Conservation (phyloP, 2,888 invertebrate species). For the Phengaris alcon region DNA sequence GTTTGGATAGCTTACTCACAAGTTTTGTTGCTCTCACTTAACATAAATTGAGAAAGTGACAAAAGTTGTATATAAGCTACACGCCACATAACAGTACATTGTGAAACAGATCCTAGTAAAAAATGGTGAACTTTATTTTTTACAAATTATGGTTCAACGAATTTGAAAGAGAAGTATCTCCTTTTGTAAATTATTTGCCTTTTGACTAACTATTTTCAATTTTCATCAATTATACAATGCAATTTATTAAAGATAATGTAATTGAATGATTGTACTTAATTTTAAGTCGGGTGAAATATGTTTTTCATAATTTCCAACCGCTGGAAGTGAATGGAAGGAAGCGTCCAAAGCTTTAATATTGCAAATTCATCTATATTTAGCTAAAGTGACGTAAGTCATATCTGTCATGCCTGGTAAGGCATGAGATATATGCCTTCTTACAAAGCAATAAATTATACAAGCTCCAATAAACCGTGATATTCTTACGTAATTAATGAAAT, state of each 20-base stretch:
- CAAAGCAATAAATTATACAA: not conserved
- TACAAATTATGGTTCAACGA: not conserved
- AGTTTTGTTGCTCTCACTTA: not conserved
- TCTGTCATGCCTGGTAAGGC: not conserved
- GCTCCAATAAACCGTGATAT: not conserved
- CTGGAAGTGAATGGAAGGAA: not conserved
- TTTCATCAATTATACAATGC: not conserved
- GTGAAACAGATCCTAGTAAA: not conserved
- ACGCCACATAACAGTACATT: not conserved
- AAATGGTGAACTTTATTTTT: not conserved
- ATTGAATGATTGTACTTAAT: not conserved
- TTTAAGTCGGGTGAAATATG: not conserved
- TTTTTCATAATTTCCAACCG: not conserved
- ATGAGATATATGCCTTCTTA: constrained; percentile 8
- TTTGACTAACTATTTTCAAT: too few relatives aligned
- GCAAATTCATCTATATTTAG: not conserved
- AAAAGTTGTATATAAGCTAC: not conserved
- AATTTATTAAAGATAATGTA: not conserved
- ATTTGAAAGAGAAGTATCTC: not conserved
- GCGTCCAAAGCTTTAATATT: constrained; percentile 19
- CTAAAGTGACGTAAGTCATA: not conserved
- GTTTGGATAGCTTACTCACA: not conserved
- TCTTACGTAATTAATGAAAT: not conserved
- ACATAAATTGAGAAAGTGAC: not conserved
- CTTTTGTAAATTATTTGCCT: too few relatives aligned